Evolutionary conservation across 2,888 invertebrate genomes (phyloP), one percentile per base, ranked within the genome.

Genomic region (Parnassius orleans): DNA sequence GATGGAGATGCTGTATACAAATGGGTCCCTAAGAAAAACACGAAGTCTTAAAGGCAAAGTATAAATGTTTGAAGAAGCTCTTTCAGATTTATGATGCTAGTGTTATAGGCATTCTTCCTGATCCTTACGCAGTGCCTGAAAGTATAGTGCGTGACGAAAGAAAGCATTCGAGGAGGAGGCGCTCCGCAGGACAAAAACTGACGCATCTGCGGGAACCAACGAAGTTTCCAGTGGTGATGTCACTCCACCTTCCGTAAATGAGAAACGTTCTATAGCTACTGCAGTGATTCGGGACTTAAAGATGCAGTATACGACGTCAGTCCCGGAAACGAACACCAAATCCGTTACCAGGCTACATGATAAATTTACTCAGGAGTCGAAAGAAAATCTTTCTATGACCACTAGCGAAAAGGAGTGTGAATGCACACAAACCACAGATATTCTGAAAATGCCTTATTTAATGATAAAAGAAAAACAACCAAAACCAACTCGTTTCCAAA

Each of bases 11-110:
- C 68, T 3, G 64, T 69, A 0, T 60, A 73, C 0, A 88, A 87
- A 78, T 90, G 90, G 90, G 88, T 90, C 24, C 85, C 90, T 0
- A 90, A 90, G 70, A 90, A 90, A 90, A 88, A 65, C 90, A 90
- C 53, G 90, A 90, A 60, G 86, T 89, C 0, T 69, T 90, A 1
- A 90, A 90, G 72, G 90, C 88, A 0, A 90, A 90, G 66, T 90
- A 90, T 60, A 90, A 89, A 71, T 90, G 90, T 64, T 67, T 90
- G 60, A 90, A 90, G 68, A 90, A 90, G 65, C 72, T 90, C 1
- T 90, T 90, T 54, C 90, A 90, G 69, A 83, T 90, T 3, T 90
- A 90, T 62, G 90, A 90, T 53, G 89, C 90, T 0, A 88, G 84
- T 57, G 82, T 90, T 0, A 86, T 89, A 1, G 83, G 83, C 0